Base-by-base conservation (phyloP, 1,140 invertebrate species). In the Nasonia giraulti region DNA sequence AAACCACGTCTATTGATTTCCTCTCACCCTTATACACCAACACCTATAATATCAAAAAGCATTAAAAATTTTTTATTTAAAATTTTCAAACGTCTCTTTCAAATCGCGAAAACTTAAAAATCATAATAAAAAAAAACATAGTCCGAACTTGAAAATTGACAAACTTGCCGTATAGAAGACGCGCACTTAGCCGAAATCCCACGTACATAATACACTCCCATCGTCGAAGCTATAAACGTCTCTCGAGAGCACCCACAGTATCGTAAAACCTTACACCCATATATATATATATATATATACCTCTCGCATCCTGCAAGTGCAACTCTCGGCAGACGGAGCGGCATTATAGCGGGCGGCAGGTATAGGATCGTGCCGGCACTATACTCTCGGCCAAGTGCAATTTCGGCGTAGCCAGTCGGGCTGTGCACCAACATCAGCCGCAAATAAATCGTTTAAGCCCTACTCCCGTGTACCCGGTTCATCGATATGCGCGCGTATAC, bases 371-470 rank as follows among this genome's bases (percentile, higher is more conserved):
- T 2, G 8, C 0, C 37, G 4, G 27, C 27, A 27, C 27, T 27
- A 27, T 27, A 27, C 27, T 27, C 69, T n/a, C n/a, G 79, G 1
- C 27, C n/a, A 71, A 80, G 79, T 71, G 79, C 68, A 80, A 71
- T 80, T 80, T 80, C 68, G 40, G 10, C 66, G 12, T 68, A 40
- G 27, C 1, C 27, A 27, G 27, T 37, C 4, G 12, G 3, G 3
- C 55, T 62, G 20, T 62, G 55, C 55, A 62, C 55, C 55, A 62
- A 17, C 55, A 62, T 40, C 37, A 40, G 37, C 33, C 12, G 27
- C 79, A 44, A 62, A 81, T 81, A 76, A 82, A 82, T 76, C 81
- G 81, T 37, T 68, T 68, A 82, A 82, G 50, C 62, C 33, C 20
- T 44, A 27, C 44, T 0, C n/a, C 37, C 27, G 27, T 27, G 27